Conservation (phyloP, 1,140 invertebrate species). For the Trichogramma pretiosum region DNA sequence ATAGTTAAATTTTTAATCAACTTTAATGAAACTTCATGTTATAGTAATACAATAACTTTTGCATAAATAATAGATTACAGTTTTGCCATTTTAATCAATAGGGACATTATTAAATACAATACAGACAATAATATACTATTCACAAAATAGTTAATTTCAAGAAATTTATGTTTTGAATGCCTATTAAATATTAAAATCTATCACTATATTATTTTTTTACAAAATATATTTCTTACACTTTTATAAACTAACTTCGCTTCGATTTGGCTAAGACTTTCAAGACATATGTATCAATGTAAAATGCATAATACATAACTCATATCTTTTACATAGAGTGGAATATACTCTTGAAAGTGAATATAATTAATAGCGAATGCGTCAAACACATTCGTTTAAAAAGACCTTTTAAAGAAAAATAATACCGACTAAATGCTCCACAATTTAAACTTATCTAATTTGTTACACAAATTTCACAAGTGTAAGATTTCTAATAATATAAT, state of each 20-base stretch:
- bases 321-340: slow-evolving; percentile 2
- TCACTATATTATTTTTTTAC: slow-evolving; percentile 16
- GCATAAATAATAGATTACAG: slow-evolving; percentile 30
- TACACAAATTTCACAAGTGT: too few species aligned
- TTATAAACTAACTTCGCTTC: too few species aligned
- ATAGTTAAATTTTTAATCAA: slow-evolving; percentile 22
- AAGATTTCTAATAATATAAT: too few species aligned
- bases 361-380: too few species aligned
- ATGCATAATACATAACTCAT: too few species aligned
- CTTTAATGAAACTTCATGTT: slow-evolving; percentile 30
- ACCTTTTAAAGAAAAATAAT: slow-evolving; percentile 11
- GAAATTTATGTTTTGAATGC: slow-evolving; percentile 9
- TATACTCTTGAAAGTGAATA: not conserved
- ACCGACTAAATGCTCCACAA: too few species aligned
- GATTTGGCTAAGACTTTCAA: slow-evolving; percentile 11
- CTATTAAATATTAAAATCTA: slow-evolving; percentile 6
- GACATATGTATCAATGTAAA: slow-evolving; percentile 7
- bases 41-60: slow-evolving; percentile 22
- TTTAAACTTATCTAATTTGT: too few species aligned
- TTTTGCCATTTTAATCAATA: slow-evolving; percentile 20
- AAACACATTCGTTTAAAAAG: too few species aligned
- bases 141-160: slow-evolving; percentile 21
- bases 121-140: slow-evolving; percentile 25
- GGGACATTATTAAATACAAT: slow-evolving; percentile 29
- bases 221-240: too few species aligned